These are phyloP conservation scores for Microtus oregoni DNA, from an alignment of 2,113 vertebrate genomes.

Conservation along the genomic window DNA sequence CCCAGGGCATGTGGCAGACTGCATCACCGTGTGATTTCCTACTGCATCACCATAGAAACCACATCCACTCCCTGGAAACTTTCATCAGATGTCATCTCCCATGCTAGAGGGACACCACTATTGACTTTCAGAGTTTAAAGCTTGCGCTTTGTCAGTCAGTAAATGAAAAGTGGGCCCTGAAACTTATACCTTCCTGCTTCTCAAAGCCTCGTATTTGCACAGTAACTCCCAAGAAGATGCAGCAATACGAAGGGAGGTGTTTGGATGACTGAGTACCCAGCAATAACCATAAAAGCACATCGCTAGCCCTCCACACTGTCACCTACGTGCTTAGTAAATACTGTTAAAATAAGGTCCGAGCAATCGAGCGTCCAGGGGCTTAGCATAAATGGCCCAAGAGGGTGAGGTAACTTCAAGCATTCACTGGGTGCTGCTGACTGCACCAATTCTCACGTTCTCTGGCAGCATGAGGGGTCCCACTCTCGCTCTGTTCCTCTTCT, in stretches of 20 bases:
- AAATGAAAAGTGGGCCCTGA: not conserved
- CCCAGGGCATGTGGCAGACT: not conserved
- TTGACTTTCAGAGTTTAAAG: not conserved
- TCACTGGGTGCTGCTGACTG: rapidly evolving
- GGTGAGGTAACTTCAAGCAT: not conserved
- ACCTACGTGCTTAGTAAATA: constrained; percentile 75
- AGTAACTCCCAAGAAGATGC: not conserved
- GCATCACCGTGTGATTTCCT: not conserved
- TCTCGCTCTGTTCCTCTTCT: constrained; percentile 60
- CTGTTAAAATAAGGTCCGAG: not conserved
- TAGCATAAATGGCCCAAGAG: constrained; percentile 78
- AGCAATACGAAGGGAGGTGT: not conserved
- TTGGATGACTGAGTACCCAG: not conserved
- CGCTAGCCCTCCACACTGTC: constrained; percentile 21
- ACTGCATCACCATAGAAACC: not conserved
- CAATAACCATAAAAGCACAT: constrained; percentile 43
- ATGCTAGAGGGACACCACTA: not conserved
- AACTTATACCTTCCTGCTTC: not conserved
- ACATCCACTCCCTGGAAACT: not conserved
- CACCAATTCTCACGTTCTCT: rapidly evolving
- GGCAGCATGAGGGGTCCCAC: constrained; percentile 71
- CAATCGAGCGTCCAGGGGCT: not conserved
- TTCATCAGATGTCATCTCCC: not conserved
- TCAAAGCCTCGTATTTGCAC: not conserved
- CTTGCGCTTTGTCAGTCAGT: not conserved